Conservation (phyloP, 2,797 vertebrate species). For the Rhodeus uyekii region DNA sequence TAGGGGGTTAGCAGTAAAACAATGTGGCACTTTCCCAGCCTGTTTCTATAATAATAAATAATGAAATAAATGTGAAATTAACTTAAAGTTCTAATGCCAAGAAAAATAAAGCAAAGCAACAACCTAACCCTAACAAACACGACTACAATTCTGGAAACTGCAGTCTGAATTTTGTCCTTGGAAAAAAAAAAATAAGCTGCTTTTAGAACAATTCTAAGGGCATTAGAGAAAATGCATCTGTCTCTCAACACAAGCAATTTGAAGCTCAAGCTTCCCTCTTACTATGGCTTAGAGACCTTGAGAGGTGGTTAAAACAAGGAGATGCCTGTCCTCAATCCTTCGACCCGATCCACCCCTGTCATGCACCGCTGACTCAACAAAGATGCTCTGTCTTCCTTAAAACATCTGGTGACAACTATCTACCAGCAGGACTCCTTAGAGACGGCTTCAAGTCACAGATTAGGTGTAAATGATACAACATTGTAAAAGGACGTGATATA, state of each 20-base stretch:
- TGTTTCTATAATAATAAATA: neutral
- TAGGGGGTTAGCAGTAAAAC: neutral
- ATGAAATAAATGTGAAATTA: neutral
- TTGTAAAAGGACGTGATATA: slow-evolving; percentile 31
- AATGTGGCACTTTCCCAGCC: neutral
- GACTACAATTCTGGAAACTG: slow-evolving; percentile 6
- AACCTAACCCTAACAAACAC: neutral
- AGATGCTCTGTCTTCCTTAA: slow-evolving; percentile 49
- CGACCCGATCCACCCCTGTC: slow-evolving; percentile 34
- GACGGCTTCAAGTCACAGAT: slow-evolving; percentile 41
- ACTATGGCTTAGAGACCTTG: slow-evolving; percentile 50
- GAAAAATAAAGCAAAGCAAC: neutral
- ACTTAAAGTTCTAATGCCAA: neutral
- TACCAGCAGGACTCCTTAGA: slow-evolving; percentile 44
- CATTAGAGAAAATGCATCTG: slow-evolving; percentile 42
- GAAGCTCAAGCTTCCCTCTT: slow-evolving; percentile 49
- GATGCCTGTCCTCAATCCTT: slow-evolving; percentile 46
- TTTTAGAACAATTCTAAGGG: slow-evolving; percentile 45
- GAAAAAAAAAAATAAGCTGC: slow-evolving; percentile 36
- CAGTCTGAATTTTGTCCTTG: neutral
- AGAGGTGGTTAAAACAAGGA: slow-evolving; percentile 52
- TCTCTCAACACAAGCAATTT: slow-evolving; percentile 53
- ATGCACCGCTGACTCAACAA: slow-evolving; percentile 47
- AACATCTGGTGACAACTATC: slow-evolving; percentile 53
- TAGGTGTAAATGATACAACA: slow-evolving; percentile 52